Evolutionary conservation across 2,113 vertebrate genomes (phyloP), one percentile per base, ranked within the genome.

Genomic region (Heterochromis multidens): DNA sequence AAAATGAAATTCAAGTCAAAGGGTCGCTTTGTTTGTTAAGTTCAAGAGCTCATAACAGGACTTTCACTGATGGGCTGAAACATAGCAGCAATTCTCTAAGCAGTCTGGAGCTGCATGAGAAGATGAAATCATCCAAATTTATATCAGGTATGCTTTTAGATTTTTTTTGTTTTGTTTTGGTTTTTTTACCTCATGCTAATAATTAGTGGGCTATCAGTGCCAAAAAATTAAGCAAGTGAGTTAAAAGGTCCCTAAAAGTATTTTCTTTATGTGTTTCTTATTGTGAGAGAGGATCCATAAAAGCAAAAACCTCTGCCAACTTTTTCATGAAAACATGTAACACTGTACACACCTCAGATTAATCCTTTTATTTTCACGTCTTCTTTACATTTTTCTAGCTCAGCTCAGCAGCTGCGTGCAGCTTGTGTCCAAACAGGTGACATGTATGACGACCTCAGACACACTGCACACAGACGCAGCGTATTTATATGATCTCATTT

Each of bases 21-120:
- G 2, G 1, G 1, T 43, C 0, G 35, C 4, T 67, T 67, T 3
- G 13, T 43, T 16, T 0, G n/a, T 25, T 16, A 43, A 12, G 40
- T 4, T 1, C 12, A 13, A 43, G 12, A 43, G 40, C 2, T 5
- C 40, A 14, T 43, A 43, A 43, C 33, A 0, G 62, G 33, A 40
- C 35, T 67, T 67, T 17, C n/a, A 67, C 13, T 0, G 13, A 67
- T 17, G 25, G n/a, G 2, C 23, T 25, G 4, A 25, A 67, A 43
- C 43, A 43, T 67, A 17, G 63, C 63, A 43, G 37, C n/a, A 25
- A n/a, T 67, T 67, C 63, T 67, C 7, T 43, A 25, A 43, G 43
- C 65, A 46, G 23, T 2, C 23, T 70, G 65, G 37, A 27, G 65
- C 40, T 46, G 40, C 65, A 29, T 7, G 40, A 11, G 40, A 49